Base-by-base conservation (phyloP, 2,113 vertebrate genomes). In the Cyprinodon tularosa region DNA sequence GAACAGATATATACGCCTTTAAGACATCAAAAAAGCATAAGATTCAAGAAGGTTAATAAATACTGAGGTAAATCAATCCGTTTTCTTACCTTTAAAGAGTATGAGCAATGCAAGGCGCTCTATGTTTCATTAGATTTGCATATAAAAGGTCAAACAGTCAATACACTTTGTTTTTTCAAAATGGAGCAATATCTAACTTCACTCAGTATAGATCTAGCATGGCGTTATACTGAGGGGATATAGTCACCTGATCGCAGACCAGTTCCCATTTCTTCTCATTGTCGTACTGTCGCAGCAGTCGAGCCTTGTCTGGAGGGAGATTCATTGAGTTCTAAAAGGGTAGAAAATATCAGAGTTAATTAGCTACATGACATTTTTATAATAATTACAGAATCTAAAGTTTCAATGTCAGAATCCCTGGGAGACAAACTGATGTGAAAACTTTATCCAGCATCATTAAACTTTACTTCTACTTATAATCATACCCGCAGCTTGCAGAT, bases 211-310 rank as follows among this genome's bases (percentile, higher is more conserved):
- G 66, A 57, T 14, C 37, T 7, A 47, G 17, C 38, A 38, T 57
- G 3, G 40, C 15, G 74, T 20, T 13, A 20, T 3, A 69, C n/a
- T 76, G 37, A 37, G 68, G 39, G 76, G 38, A n/a, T 62, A 40
- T 45, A 40, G 84, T 73, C 91, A 99, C 98, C 97, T 99, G 98
- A 90, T 99, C 98, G 53, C 98, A 99, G 89, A 99, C 97, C 80
- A 99, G 95, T 84, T 99, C 98, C 98, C 98, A 99, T 88, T 99
- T 99, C 94, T 99, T 99, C 93, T 99, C 98, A 12, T 96, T 99
- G 94, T 99, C 98, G 13, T 99, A 99, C 88, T 99, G 97, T 4
- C 97, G 94, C 83, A 99, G 92, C 45, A 99, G 93, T 76, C 98
- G 94, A 14, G 98, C 98, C 90, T 99, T 99, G 94, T 99, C 98